Evolutionary conservation across 1,140 invertebrate genomes (phyloP).

Genomic region (Drosophila seguyi): DNA sequence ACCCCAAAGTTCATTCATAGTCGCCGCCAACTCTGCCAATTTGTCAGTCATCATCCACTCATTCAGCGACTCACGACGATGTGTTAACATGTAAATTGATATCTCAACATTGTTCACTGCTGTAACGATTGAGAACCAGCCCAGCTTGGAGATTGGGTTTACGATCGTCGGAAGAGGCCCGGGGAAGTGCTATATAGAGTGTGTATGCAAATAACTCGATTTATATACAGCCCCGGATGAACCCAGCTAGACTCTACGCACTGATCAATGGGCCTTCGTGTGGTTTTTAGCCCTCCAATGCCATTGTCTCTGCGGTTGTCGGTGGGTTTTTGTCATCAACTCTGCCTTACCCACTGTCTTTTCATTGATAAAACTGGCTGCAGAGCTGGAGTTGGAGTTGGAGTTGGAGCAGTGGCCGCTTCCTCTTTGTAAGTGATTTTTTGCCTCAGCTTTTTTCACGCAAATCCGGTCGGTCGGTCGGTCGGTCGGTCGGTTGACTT

Average conservation of each 20-base stretch:
- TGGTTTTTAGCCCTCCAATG: slow-evolving; percentile 61
- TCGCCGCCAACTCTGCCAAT: too few relatives aligned
- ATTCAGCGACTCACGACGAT: slow-evolving; percentile 43
- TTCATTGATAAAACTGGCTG: slow-evolving; percentile 78
- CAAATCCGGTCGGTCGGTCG: slow-evolving; percentile 69
- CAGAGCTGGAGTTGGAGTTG: slow-evolving; percentile 34
- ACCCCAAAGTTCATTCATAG: too few relatives aligned
- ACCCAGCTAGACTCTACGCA: slow-evolving; percentile 13
- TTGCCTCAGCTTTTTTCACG: slow-evolving; percentile 32
- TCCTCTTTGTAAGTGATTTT: slow-evolving; percentile 78
- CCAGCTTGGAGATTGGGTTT: slow-evolving; percentile 15
- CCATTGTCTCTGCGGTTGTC: slow-evolving; percentile 54
- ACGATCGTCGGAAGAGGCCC: slow-evolving; percentile 37
- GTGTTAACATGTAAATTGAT: slow-evolving; percentile 81
- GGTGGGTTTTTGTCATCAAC: slow-evolving; percentile 48
- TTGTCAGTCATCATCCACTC: slow-evolving; percentile 56
- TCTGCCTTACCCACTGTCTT: slow-evolving; percentile 52
- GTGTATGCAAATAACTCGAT: slow-evolving; percentile 40
- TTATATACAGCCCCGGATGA: slow-evolving; percentile 55
- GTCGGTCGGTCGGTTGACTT: slow-evolving; percentile 22
- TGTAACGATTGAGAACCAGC: too few relatives aligned
- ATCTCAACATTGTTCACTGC: slow-evolving; percentile 53
- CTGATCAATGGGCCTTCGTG: slow-evolving; percentile 64
- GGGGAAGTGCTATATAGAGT: slow-evolving; percentile 8
- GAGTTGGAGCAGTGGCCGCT: slow-evolving; percentile 43